These are phyloP conservation scores for Nycteola revayana DNA, from an alignment of 2,888 invertebrate genomes.

Conservation along the genomic window DNA sequence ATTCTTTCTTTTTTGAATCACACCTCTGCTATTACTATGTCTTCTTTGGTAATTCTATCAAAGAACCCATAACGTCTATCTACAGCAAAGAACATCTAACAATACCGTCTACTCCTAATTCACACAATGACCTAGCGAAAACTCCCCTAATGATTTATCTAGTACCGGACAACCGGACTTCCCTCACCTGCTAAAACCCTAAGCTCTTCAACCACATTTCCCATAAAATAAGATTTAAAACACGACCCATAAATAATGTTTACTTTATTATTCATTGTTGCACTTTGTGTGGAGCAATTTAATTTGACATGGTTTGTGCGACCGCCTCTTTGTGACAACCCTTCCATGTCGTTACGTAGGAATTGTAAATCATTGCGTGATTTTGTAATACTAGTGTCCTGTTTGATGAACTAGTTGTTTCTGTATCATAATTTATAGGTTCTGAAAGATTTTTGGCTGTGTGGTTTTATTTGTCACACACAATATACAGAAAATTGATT, in stretches of 20 bases:
- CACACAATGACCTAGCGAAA: constrained; percentile 35
- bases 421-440: too few relatives aligned
- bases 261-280: constrained; percentile 53
- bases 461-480: too few relatives aligned
- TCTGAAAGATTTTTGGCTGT: too few relatives aligned
- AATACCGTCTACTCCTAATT: constrained; percentile 17
- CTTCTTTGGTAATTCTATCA: too few relatives aligned
- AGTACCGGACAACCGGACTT: constrained; percentile 35
- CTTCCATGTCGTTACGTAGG: constrained; percentile 22
- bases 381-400: constrained; percentile 12
- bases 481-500: too few relatives aligned
- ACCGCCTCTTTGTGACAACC: constrained; percentile 40
- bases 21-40: too few relatives aligned
- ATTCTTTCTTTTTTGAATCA: too few relatives aligned
- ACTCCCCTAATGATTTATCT: constrained; percentile 34
- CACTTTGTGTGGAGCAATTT: constrained; percentile 51
- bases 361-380: constrained; percentile 26
- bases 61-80: too few relatives aligned
- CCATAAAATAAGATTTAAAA: constrained; percentile 79
- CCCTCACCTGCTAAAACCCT: constrained; percentile 62
- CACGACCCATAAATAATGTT: constrained; percentile 59
- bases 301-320: constrained; percentile 58
- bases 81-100: constrained; percentile 9
- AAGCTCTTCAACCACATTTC: constrained; percentile 72
- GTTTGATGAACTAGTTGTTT: too few relatives aligned